phyloP scores from a whole-genome alignment of 2,888 invertebrate species.

The Cecidostiba fungosa region DNA sequence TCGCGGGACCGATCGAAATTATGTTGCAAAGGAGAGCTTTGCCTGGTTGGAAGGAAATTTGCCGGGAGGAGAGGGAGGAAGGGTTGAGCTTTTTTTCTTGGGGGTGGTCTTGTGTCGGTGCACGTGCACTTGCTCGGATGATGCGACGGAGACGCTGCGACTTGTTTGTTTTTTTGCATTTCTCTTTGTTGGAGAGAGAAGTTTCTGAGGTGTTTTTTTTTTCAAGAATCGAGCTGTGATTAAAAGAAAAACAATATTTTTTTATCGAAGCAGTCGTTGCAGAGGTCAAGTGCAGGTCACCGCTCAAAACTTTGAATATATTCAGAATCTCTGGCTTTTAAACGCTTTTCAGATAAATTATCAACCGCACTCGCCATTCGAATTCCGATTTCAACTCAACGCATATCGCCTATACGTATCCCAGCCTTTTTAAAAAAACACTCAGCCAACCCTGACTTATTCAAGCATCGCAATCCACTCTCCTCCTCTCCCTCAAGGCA shows the following conservation, averaged over 20 bases:
- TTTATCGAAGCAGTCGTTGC: neutral
- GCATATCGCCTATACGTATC: too few relatives aligned
- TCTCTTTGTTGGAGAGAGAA: too few relatives aligned
- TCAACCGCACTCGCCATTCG: neutral
- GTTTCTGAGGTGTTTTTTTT: too few relatives aligned
- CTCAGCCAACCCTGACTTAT: neutral
- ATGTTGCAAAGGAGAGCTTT: slow-evolving; percentile 13
- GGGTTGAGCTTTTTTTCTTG: neutral
- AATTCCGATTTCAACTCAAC: too few relatives aligned
- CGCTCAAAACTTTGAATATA: neutral
- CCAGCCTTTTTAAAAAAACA: neutral
- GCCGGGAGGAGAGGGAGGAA: neutral
- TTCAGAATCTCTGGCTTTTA: neutral
- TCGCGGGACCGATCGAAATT: slow-evolving; percentile 45
- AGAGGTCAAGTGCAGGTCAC: slow-evolving; percentile 3
- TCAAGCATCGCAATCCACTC: neutral
- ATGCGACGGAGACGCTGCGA: too few relatives aligned
- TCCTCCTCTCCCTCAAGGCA: neutral
- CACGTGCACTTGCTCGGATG: neutral
- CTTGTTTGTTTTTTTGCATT: too few relatives aligned
- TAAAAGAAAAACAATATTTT: neutral
- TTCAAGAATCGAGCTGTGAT: too few relatives aligned
- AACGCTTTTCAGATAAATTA: neutral
- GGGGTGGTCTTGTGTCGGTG: neutral
- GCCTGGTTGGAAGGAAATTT: neutral